Percentiles rank a stretch among this genome's conserved stretches.
phyloP scores from a whole-genome alignment of 2,888 invertebrate species.

The Barypeithes pellucidus region DNA sequence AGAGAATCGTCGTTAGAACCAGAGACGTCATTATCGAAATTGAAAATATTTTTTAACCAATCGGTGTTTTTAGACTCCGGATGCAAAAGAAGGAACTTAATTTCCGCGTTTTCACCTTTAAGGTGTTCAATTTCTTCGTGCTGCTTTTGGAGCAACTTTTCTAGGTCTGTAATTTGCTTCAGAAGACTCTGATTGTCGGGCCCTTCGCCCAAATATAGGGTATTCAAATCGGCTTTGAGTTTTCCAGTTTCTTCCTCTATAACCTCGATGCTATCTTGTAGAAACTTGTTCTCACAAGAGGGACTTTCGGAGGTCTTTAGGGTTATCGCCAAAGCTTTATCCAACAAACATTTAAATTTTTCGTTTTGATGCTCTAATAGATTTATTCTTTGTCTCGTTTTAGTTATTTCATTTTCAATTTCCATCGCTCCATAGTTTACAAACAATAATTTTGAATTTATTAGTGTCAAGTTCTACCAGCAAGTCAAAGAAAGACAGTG shows the following conservation, averaged over 20 bases:
- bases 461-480: constrained; percentile 6
- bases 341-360: constrained; percentile 57
- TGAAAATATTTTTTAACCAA: constrained; percentile 57
- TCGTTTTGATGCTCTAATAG: constrained; percentile 57
- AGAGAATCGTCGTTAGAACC: constrained; percentile 45
- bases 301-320: constrained; percentile 47
- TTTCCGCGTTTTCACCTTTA: constrained; percentile 57
- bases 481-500: constrained; percentile 8
- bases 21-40: constrained; percentile 52
- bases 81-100: constrained; percentile 59
- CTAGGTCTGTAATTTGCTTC: constrained; percentile 51
- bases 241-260: constrained; percentile 57
- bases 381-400: constrained; percentile 55
- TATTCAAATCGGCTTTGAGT: constrained; percentile 55
- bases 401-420: constrained; percentile 59
- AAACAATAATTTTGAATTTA: constrained; percentile 28
- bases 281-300: constrained; percentile 54
- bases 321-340: constrained; percentile 57
- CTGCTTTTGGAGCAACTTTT: constrained; percentile 53
- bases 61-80: constrained; percentile 55
- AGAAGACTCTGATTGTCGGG: constrained; percentile 27
- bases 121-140: constrained; percentile 57
- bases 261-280: constrained; percentile 55
- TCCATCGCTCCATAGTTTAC: constrained; percentile 52
- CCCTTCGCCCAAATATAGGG: constrained; percentile 43